phyloP scores from a whole-genome alignment of 2,113 vertebrate species.

The Urocynchramus pylzowi region DNA sequence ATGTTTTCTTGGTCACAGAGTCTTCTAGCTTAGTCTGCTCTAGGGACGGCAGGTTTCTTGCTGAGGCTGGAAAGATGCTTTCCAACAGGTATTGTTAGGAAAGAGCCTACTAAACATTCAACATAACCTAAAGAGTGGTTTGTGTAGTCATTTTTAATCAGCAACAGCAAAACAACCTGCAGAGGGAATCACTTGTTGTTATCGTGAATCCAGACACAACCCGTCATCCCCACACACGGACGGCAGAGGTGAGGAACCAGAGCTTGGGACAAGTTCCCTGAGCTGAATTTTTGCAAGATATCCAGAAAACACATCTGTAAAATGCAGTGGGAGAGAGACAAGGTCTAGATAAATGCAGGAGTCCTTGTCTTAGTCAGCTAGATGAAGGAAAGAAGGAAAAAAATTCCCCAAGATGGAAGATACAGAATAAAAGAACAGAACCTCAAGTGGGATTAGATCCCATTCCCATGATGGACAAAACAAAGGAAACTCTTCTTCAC shows the following conservation, averaged over 20 bases:
- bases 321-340: neutral
- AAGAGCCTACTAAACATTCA: neutral
- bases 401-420: neutral
- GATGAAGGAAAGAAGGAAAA: neutral
- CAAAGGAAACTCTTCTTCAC: neutral
- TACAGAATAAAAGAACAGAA: neutral
- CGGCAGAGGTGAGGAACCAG: neutral
- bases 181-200: neutral
- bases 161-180: neutral
- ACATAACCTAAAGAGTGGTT: neutral
- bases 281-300: neutral
- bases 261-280: fast-evolving
- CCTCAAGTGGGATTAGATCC: neutral
- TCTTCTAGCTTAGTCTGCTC: neutral
- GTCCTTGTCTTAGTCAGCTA: neutral
- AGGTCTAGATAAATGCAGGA: neutral
- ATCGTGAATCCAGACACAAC: neutral
- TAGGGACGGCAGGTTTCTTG: neutral
- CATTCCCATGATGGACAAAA: neutral
- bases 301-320: neutral
- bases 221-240: neutral
- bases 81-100: neutral
- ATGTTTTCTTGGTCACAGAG: neutral
- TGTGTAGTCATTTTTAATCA: neutral
- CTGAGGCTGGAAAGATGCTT: neutral